phyloP scores from a whole-genome alignment of 2,888 invertebrate species.

The Pherbina coryleti region DNA sequence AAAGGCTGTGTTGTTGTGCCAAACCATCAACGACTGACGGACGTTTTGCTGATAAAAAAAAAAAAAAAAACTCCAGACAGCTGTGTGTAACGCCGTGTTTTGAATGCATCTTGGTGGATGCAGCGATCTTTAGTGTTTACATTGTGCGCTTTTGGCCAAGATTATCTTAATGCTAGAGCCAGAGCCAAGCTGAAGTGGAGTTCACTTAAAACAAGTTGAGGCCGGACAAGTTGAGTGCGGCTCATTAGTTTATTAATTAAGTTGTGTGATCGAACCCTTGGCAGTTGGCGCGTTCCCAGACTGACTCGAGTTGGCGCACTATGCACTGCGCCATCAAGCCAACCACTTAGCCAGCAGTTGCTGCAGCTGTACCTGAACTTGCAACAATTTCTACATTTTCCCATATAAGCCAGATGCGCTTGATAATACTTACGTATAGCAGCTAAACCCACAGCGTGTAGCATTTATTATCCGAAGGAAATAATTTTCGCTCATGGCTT shows the following conservation, averaged over 20 bases:
- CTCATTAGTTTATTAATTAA: slow-evolving; percentile 44
- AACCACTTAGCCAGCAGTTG: too few species aligned
- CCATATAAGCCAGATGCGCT: too few species aligned
- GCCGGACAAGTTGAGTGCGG: slow-evolving; percentile 12
- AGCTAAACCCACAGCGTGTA: too few species aligned
- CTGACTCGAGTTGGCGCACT: neutral
- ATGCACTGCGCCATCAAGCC: too few species aligned
- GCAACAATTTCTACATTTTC: too few species aligned
- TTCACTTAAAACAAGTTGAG: neutral
- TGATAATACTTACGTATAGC: too few species aligned
- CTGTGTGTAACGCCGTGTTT: neutral
- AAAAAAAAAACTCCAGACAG: neutral
- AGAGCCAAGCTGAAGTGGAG: neutral
- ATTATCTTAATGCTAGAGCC: neutral
- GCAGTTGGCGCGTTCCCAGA: neutral
- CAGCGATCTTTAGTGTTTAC: neutral
- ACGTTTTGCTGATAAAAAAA: neutral
- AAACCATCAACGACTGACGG: neutral
- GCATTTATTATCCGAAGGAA: neutral
- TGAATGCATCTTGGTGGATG: neutral
- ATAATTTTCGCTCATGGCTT: neutral
- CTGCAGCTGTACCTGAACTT: too few species aligned
- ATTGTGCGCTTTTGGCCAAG: neutral
- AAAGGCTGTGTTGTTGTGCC: neutral
- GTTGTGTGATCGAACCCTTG: slow-evolving; percentile 30